These are phyloP conservation scores for Aporophyla lueneburgensis DNA, from an alignment of 2,888 invertebrate species.

Conservation along the genomic window DNA sequence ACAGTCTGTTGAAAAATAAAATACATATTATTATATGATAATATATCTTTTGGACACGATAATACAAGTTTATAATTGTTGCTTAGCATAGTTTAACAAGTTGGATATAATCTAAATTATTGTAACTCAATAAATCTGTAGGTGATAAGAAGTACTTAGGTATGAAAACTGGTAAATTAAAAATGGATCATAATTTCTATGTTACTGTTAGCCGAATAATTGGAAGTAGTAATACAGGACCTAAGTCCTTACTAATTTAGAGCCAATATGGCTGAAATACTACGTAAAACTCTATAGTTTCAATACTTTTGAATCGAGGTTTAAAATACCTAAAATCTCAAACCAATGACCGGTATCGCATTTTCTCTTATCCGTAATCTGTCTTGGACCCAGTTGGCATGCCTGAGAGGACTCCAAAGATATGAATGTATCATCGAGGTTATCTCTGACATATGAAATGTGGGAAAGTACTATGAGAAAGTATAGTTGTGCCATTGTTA, in stretches of 20 bases:
- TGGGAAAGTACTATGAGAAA: slow-evolving; percentile 53
- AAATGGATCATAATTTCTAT: not conserved
- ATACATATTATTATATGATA: slow-evolving; percentile 35
- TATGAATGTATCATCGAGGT: slow-evolving; percentile 22
- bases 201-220: not conserved
- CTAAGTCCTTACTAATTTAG: too few species aligned
- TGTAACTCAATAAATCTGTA: not conserved
- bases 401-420: slow-evolving; percentile 9
- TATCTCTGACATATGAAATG: slow-evolving; percentile 42
- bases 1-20: slow-evolving; percentile 29
- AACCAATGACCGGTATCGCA: not conserved
- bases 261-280: too few species aligned
- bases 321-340: too few species aligned
- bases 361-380: slow-evolving; percentile 1
- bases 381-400: not conserved
- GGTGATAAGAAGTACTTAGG: not conserved
- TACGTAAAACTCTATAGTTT: too few species aligned
- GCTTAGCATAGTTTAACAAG: slow-evolving; percentile 14
- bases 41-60: slow-evolving; percentile 32
- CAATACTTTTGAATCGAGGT: too few species aligned
- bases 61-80: not conserved
- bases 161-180: not conserved
- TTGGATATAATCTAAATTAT: slow-evolving; percentile 34
- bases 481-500: slow-evolving; percentile 37
- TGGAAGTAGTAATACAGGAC: not conserved